Conservation (phyloP, 2,113 vertebrate genomes). For the Psammodynastes pulverulentus region DNA sequence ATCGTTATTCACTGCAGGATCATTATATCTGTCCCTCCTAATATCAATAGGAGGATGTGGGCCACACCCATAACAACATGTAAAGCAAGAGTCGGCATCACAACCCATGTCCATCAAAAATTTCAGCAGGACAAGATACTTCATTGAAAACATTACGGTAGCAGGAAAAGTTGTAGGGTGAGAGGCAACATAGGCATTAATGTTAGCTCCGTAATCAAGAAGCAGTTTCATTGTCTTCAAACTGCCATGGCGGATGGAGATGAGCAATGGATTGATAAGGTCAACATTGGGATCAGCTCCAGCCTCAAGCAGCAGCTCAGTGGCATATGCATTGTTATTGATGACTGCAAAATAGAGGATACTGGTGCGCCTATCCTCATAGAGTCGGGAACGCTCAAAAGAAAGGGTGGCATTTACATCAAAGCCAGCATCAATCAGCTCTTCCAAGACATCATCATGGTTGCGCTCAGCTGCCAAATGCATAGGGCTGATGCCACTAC, state of each 20-base stretch:
- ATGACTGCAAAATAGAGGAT: conserved; percentile 84
- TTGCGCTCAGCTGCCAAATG: conserved; percentile 88
- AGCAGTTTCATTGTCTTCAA: conserved; percentile 80
- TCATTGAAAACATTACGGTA: conserved; percentile 82
- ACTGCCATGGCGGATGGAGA: conserved; percentile 84
- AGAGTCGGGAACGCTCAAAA: conserved; percentile 76
- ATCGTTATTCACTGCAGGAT: conserved; percentile 53
- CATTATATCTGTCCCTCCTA: conserved; percentile 58
- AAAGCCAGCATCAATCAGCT: conserved; percentile 80
- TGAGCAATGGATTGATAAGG: conserved; percentile 84
- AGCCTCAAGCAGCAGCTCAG: conserved; percentile 77
- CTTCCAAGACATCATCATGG: conserved; percentile 77
- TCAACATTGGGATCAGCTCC: conserved; percentile 90
- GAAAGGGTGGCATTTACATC: conserved; percentile 86
- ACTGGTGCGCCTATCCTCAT: conserved; percentile 86
- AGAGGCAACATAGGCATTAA: conserved; percentile 76
- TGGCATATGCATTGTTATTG: conserved; percentile 82
- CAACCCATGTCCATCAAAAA: conserved; percentile 87
- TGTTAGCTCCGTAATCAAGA: conserved; percentile 83
- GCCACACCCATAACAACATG: conserved; percentile 75
- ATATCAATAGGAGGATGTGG: conserved; percentile 74
- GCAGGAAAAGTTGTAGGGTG: conserved; percentile 84
- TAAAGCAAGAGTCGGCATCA: conserved; percentile 82
- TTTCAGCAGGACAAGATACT: conserved; percentile 82
- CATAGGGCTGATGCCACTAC: conserved; percentile 88